phyloP scores from a whole-genome alignment of 1,140 invertebrate species.

The Saccostrea glomerata region DNA sequence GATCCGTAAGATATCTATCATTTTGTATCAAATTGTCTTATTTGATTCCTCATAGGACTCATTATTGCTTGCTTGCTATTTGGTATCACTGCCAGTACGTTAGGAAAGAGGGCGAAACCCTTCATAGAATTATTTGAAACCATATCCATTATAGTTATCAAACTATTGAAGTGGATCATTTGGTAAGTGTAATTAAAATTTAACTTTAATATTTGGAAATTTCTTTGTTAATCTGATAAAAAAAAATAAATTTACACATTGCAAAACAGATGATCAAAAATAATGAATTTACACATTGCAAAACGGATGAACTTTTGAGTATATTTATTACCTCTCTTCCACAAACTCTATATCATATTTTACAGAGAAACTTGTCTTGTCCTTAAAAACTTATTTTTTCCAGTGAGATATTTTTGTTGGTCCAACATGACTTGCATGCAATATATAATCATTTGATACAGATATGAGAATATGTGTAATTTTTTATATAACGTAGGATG shows the following conservation, averaged over 20 bases:
- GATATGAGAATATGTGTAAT: neutral
- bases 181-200: neutral
- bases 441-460: neutral
- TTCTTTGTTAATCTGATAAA: neutral
- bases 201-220: neutral
- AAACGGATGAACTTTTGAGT: neutral
- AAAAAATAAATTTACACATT: no score
- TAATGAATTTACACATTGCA: no score
- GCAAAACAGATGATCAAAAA: no score
- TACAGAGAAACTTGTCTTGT: no score
- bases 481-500: conserved; percentile 80
- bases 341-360: no score
- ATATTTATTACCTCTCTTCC: neutral
- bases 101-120: neutral
- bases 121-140: neutral
- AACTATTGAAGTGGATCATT: neutral
- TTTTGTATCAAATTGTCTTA: no score
- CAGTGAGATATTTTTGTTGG: no score
- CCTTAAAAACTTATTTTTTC: no score
- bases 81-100: neutral
- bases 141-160: neutral
- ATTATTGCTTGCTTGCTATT: neutral
- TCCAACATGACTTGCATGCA: neutral
- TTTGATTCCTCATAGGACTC: neutral
- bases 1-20: no score